phyloP scores from a whole-genome alignment of 2,113 vertebrate species.

The Elephas maximus region DNA sequence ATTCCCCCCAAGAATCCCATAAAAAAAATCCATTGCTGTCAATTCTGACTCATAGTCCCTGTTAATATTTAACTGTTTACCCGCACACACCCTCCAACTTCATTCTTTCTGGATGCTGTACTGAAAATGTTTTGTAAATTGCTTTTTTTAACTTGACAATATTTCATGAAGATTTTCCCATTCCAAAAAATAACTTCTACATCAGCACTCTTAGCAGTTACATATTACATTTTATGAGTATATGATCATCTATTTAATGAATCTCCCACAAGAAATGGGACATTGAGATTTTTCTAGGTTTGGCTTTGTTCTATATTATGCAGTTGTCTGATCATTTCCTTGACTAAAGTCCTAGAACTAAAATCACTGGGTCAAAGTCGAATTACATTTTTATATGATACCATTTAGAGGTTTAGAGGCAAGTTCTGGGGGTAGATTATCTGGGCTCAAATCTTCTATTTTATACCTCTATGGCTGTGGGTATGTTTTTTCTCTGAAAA shows the following conservation, averaged over 20 bases:
- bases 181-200: constrained; percentile 29
- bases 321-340: constrained; percentile 5
- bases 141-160: neutral
- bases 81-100: neutral
- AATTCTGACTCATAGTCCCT: neutral
- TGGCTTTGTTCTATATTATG: constrained; percentile 1
- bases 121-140: neutral
- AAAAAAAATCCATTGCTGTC: neutral
- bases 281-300: neutral
- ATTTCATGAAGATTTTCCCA: constrained; percentile 35
- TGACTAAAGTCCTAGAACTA: constrained; percentile 14
- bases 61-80: neutral
- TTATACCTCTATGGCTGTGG: neutral
- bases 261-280: neutral
- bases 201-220: neutral
- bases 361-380: neutral
- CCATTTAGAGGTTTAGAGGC: neutral
- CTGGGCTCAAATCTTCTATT: neutral
- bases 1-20: neutral
- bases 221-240: neutral
- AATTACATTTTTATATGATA: neutral
- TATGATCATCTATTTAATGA: constrained; percentile 2
- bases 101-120: constrained; percentile 46
- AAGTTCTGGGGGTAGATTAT: neutral
- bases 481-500: neutral